Percentiles rank a stretch among this genome's conserved stretches.
Evolutionary conservation across 2,113 vertebrate genomes (phyloP).

Genomic region (Motacilla alba): DNA sequence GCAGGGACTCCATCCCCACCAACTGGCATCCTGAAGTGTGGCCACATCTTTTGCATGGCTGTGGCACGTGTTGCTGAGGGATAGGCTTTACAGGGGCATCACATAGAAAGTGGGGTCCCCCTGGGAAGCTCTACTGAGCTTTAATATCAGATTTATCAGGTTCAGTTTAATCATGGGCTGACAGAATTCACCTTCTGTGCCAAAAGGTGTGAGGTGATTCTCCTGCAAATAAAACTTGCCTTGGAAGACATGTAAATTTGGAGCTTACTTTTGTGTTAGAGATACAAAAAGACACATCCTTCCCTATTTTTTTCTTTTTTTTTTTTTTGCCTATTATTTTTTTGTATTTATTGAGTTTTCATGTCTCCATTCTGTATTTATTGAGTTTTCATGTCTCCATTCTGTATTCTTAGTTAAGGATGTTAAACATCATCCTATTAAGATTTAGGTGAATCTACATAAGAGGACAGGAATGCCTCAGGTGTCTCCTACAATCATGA

Average conservation of each 20-base stretch:
- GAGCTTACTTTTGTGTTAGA: not conserved
- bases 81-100: not conserved
- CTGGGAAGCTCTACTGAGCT: not conserved
- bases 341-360: not conserved
- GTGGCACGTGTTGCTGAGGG: not conserved
- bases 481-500: not conserved
- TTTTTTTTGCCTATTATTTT: not conserved
- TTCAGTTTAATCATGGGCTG: not conserved
- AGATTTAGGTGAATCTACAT: not conserved
- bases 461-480: not conserved
- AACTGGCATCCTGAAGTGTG: not conserved
- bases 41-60: not conserved
- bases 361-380: too few species aligned
- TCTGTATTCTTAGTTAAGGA: not conserved
- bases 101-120: rapidly evolving
- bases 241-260: not conserved
- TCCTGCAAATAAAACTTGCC: not conserved
- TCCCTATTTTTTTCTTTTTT: too few species aligned
- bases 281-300: rapidly evolving
- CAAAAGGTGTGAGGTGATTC: not conserved
- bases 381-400: not conserved
- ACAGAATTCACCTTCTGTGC: not conserved
- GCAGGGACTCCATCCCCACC: not conserved
- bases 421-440: not conserved
- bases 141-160: not conserved